Evolutionary conservation across 2,888 invertebrate genomes (phyloP).

Genomic region (Aphidoletes aphidimyza): DNA sequence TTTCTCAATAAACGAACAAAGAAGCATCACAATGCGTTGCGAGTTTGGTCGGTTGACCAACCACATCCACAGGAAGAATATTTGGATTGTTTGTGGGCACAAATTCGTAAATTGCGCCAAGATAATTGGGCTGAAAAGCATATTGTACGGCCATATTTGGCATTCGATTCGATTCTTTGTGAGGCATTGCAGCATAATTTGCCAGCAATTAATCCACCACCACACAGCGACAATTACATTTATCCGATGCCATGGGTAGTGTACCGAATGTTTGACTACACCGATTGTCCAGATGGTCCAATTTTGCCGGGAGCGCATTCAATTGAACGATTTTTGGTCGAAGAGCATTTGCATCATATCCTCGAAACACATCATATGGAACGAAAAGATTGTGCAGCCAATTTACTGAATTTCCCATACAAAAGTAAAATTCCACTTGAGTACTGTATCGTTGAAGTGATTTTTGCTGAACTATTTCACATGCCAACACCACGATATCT

Average conservation of each 20-base stretch:
- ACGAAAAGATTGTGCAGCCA: slow-evolving; percentile 94
- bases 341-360: slow-evolving; percentile 95
- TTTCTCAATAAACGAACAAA: slow-evolving; percentile 93
- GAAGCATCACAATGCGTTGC: slow-evolving; percentile 90
- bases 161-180: slow-evolving; percentile 93
- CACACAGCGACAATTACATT: slow-evolving; percentile 87
- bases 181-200: slow-evolving; percentile 96
- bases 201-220: slow-evolving; percentile 89
- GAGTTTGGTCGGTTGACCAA: slow-evolving; percentile 93
- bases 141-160: slow-evolving; percentile 93
- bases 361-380: slow-evolving; percentile 88
- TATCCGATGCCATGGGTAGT: slow-evolving; percentile 97
- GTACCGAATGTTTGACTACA: slow-evolving; percentile 98
- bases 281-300: slow-evolving; percentile 95
- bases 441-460: slow-evolving; percentile 97
- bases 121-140: slow-evolving; percentile 98
- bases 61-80: slow-evolving; percentile 98
- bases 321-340: slow-evolving; percentile 96
- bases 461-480: slow-evolving; percentile 93
- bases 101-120: slow-evolving; percentile 87
- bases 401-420: slow-evolving; percentile 90
- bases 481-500: slow-evolving; percentile 89
- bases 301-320: slow-evolving; percentile 95
- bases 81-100: slow-evolving; percentile 96
- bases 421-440: slow-evolving; percentile 95